Evolutionary conservation across 2,797 vertebrate genomes (phyloP).

Genomic region (Limosa lapponica): DNA sequence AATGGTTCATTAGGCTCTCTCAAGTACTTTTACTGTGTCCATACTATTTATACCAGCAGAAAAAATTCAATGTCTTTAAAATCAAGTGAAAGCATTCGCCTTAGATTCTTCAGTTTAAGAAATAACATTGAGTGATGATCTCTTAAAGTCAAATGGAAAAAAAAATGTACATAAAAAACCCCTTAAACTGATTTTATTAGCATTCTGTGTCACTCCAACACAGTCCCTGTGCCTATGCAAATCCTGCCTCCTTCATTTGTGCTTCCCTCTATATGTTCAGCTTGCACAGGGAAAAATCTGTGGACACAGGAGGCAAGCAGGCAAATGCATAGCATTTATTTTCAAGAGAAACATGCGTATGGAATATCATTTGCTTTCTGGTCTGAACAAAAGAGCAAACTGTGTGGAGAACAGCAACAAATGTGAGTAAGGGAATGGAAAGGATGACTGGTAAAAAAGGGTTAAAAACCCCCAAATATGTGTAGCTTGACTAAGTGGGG

Average conservation of each 20-base stretch:
- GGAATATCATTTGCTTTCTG: background rate
- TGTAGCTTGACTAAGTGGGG: background rate
- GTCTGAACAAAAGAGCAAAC: background rate
- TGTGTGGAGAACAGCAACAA: background rate
- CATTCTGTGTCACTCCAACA: background rate
- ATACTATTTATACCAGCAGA: conserved; percentile 84
- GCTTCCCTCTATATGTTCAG: background rate
- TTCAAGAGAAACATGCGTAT: background rate
- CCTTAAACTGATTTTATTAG: conserved; percentile 53
- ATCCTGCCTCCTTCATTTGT: conserved; percentile 40
- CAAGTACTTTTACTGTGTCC: conserved; percentile 85
- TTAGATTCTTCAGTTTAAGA: conserved; percentile 74
- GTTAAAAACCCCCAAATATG: background rate
- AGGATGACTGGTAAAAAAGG: background rate
- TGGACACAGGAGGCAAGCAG: background rate
- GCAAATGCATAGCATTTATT: conserved; percentile 12
- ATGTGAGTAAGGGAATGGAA: background rate
- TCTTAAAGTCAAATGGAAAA: conserved; percentile 68
- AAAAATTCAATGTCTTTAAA: conserved; percentile 81
- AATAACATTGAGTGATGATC: conserved; percentile 74
- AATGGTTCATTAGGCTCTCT: conserved; percentile 85
- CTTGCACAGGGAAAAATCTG: background rate
- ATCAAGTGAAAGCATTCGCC: conserved; percentile 76
- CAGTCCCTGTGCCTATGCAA: conserved; percentile 7
- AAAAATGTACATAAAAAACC: conserved; percentile 52